Evolutionary conservation across 2,888 invertebrate genomes (phyloP), one percentile per base, ranked within the genome.

Genomic region (Athalia rosae): DNA sequence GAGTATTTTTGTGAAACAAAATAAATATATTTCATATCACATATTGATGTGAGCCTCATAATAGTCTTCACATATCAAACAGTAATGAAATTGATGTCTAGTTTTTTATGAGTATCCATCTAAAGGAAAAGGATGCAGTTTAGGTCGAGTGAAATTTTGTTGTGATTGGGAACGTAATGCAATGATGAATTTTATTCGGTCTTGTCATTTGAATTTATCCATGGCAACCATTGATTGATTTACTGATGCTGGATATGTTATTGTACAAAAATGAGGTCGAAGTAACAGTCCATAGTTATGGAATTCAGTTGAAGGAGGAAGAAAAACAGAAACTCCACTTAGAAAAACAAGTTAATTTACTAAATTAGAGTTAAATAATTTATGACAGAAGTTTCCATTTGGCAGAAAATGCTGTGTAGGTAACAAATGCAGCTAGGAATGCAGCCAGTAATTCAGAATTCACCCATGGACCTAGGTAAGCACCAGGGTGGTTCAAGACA

Each of bases 371-470:
- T 5, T 43, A n/a, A 47, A 59, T 74, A 69, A 61, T 84, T 91
- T 93, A 96, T 61, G 94, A 93, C 85, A 95, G 90, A 80, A 97
- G 93, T 89, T 95, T 96, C 85, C 94, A 94, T 90, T 95, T 96
- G 84, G 96, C 94, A 77, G 95, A 94, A 84, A 97, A 94, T 0
- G 98, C 98, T 78, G 96, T 93, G 90, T 98, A 98, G 64, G 96
- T 96, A 8, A 98, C 94, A 13, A 95, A 89, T 79, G 95, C 92
- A 3, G 97, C 95, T 1, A 96, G 90, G 11, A 94, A 91, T 4
- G 96, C 95, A 7, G 98, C 98, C 71, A 98, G 91, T 58, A 97
- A 93, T 91, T 98, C 98, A 0, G 97, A 97, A 90, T 97, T 97
- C 76, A 98, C 93, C 95, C 96, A 96, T 3, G 97, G 97, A 0